Conservation (phyloP, 2,888 invertebrate genomes). For the Syrphus vitripennis region DNA sequence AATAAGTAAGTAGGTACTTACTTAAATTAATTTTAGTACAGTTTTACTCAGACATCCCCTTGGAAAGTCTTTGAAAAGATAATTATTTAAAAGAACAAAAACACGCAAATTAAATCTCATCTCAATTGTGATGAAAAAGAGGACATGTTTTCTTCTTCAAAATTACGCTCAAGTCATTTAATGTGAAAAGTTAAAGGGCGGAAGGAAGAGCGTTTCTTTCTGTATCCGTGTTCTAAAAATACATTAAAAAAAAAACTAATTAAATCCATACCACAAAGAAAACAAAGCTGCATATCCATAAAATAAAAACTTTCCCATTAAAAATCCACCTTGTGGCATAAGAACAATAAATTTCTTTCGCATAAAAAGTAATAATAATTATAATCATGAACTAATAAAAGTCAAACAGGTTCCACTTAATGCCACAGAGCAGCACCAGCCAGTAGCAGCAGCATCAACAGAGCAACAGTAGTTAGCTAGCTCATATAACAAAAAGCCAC, state of each 20-base stretch:
- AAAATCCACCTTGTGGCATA: slow-evolving; percentile 26
- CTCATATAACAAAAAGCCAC: slow-evolving; percentile 9
- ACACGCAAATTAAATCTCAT: too few relatives aligned
- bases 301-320: slow-evolving; percentile 15
- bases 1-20: too few relatives aligned
- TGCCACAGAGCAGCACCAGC: slow-evolving; percentile 17
- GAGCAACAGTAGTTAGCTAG: not conserved
- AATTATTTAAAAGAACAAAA: too few relatives aligned
- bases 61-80: too few relatives aligned
- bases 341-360: slow-evolving; percentile 26
- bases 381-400: slow-evolving; percentile 37
- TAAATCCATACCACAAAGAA: not conserved
- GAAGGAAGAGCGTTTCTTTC: not conserved
- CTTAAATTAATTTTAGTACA: too few relatives aligned
- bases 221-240: not conserved
- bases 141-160: too few relatives aligned
- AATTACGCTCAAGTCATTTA: not conserved
- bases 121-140: too few relatives aligned
- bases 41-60: too few relatives aligned
- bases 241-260: not conserved
- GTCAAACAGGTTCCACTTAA: slow-evolving; percentile 25
- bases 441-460: not conserved
- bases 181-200: not conserved
- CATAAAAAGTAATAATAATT: slow-evolving; percentile 24
- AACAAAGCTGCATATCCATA: not conserved